A percentile compares a stretch with the other conserved stretches of the same genome.
Evolutionary conservation across 2,113 vertebrate genomes (phyloP).

Genomic region (Eulacestoma nigropectus): DNA sequence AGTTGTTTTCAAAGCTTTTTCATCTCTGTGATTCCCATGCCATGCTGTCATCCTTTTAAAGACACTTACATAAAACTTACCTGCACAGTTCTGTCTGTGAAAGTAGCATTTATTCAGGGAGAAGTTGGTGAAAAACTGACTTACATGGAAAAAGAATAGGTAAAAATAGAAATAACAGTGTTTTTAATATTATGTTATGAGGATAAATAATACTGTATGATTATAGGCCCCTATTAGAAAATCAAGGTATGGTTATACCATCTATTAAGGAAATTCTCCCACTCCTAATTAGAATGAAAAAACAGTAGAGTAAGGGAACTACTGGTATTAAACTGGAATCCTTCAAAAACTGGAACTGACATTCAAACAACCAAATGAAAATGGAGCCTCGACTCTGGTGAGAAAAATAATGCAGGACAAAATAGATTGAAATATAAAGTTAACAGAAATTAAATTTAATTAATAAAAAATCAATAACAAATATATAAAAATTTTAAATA

Average conservation of each 20-base stretch:
- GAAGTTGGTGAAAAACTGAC: neutral
- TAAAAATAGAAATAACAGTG: neutral
- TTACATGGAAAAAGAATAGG: neutral
- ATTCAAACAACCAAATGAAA: neutral
- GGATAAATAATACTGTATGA: neutral
- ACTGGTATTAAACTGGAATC: neutral
- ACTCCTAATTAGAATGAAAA: neutral
- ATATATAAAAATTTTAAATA: neutral
- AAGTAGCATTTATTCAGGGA: neutral
- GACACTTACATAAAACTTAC: neutral
- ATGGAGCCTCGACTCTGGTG: neutral
- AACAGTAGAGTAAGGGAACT: neutral
- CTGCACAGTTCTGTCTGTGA: neutral
- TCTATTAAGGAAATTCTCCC: neutral
- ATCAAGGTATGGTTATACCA: neutral
- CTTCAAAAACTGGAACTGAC: neutral
- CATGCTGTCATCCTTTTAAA: neutral
- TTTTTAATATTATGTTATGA: neutral
- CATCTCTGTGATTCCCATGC: neutral
- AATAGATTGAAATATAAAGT: neutral
- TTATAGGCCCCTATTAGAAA: neutral
- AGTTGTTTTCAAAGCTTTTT: neutral
- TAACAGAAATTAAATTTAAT: neutral
- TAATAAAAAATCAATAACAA: neutral
- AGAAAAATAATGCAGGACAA: neutral